Base-by-base conservation (phyloP, 2,797 vertebrate species). In the Neopelma chrysocephalum region DNA sequence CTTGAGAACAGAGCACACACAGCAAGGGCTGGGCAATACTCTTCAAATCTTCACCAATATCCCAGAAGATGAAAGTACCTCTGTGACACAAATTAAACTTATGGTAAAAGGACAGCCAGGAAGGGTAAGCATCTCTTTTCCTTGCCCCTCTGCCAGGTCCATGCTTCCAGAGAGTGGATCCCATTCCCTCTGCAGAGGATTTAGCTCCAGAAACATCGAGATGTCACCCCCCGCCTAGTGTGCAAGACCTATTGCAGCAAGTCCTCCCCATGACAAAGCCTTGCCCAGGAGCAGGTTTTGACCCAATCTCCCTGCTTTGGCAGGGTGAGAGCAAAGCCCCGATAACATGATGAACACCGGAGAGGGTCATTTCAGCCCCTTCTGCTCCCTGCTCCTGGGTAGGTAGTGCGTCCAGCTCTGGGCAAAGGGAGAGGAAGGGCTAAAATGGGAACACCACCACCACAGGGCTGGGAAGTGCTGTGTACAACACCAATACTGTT, bases 171-270 rank as follows among this genome's bases (percentile, higher is more conserved):
- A 3, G 19, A 64, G 43, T 2, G 27, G 20, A 53, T 56, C 42
- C 20, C 15, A 9, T 31, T 75, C 27, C 77, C 16, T 34, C 48
- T 51, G 22, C 0, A 14, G 19, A 82, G 15, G 36, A 64, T 56
- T 54, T 9, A 86, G 43, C 17, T 22, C 22, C n/a, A 48, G 56
- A 1, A 5, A 58, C 25, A 47, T 1, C 0, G 0, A 60, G 54
- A 43, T 48, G 34, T 5, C 27, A 25, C 22, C 5, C 4, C 23
- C 26, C 15, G 14, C 15, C 40, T 32, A 22, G 18, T 2, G 25
- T n/a, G 16, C 0, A 3, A 73, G 43, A 82, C 5, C 11, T 60
- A 25, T 1, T 31, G 15, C 29, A 82, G 62, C 47, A 72, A 72
- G 66, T 25, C 12, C 53, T 76, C 29, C 78, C 60, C n/a, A 11